Conservation (phyloP, 2,797 vertebrate genomes). For the Lepilemur septentrionalis region DNA sequence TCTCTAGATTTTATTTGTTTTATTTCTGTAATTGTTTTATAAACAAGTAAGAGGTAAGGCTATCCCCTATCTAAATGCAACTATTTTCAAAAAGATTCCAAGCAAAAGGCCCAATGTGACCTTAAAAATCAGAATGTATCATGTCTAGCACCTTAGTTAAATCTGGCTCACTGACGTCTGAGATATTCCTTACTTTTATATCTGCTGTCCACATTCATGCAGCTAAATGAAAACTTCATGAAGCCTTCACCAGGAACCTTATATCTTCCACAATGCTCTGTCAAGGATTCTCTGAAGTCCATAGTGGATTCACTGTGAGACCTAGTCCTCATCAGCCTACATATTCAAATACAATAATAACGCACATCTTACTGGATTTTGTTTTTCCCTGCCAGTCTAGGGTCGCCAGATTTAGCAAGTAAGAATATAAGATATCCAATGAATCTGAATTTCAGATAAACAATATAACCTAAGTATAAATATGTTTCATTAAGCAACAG, state of each 20-base stretch:
- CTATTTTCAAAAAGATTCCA: conserved; percentile 19
- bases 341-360: not conserved
- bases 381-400: not conserved
- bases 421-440: not conserved
- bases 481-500: not conserved
- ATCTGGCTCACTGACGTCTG: not conserved
- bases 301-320: not conserved
- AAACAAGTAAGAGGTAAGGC: conserved; percentile 14
- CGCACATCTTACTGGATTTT: not conserved
- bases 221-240: conserved; percentile 9
- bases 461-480: conserved; percentile 16
- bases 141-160: not conserved
- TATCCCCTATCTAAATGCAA: not conserved
- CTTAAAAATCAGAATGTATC: conserved; percentile 17
- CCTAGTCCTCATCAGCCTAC: not conserved
- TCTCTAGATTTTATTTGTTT: not conserved
- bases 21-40: not conserved
- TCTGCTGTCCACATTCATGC: not conserved
- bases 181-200: not conserved
- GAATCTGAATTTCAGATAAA: conserved; percentile 48
- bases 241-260: not conserved
- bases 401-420: conserved; percentile 28
- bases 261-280: not conserved
- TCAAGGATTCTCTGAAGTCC: not conserved
- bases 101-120: not conserved